These are phyloP conservation scores for Brachypalpus laphriformis DNA, from an alignment of 2,888 invertebrate species.

Conservation along the genomic window DNA sequence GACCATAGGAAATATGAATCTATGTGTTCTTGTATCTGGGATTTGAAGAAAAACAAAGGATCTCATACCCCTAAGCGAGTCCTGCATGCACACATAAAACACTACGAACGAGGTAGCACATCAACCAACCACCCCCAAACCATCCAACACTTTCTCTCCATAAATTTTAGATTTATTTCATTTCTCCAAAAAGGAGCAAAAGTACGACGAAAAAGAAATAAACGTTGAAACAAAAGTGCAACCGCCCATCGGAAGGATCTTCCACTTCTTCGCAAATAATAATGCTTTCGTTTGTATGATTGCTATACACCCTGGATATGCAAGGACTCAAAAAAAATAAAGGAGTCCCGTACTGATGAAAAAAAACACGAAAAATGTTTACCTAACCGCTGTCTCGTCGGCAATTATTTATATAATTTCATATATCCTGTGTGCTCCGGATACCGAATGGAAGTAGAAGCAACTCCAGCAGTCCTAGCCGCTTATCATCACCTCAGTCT, in stretches of 20 bases:
- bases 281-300: constrained; percentile 44
- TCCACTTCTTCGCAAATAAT: constrained; percentile 63
- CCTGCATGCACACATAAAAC: neutral
- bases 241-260: constrained; percentile 67
- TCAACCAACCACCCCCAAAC: too few relatives aligned
- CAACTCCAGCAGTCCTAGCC: constrained; percentile 39
- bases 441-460: neutral
- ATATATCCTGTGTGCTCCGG: constrained; percentile 67
- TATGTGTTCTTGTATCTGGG: constrained; percentile 27
- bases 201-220: neutral
- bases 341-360: neutral
- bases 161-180: constrained; percentile 66
- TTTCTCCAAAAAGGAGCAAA: constrained; percentile 6
- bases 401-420: constrained; percentile 74
- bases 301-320: constrained; percentile 45
- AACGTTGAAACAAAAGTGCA: constrained; percentile 57
- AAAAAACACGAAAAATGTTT: constrained; percentile 65
- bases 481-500: constrained; percentile 70
- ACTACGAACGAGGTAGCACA: constrained; percentile 18
- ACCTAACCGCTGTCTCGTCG: constrained; percentile 74
- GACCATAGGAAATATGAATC: constrained; percentile 34
- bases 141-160: constrained; percentile 62
- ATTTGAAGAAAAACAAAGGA: constrained; percentile 60
- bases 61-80: constrained; percentile 13
- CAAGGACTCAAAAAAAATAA: constrained; percentile 38